phyloP scores from a whole-genome alignment of 1,140 invertebrate species.

The Macrobrachium rosenbergii region DNA sequence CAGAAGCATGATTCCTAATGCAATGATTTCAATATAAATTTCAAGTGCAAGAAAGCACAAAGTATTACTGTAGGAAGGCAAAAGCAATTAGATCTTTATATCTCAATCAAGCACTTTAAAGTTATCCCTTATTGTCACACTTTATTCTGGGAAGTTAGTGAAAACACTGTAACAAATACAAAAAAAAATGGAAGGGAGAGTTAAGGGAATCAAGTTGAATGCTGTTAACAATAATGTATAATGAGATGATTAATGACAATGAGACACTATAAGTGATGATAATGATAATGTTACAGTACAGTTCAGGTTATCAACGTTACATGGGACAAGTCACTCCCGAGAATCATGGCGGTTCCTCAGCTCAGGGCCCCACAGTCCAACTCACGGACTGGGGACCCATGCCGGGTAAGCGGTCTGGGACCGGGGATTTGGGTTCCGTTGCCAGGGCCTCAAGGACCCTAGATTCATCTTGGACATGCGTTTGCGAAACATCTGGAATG shows the following conservation, averaged over 20 bases:
- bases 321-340: slow-evolving; percentile 61
- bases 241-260: slow-evolving; percentile 29
- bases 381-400: slow-evolving; percentile 60
- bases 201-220: background rate
- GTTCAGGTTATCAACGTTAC: slow-evolving; percentile 64
- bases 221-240: slow-evolving; percentile 2
- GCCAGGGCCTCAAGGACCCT: slow-evolving; percentile 54
- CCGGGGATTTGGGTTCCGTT: slow-evolving; percentile 58
- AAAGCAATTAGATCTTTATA: too few relatives aligned
- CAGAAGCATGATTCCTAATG: too few relatives aligned
- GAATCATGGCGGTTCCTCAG: slow-evolving; percentile 51
- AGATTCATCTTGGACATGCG: slow-evolving; percentile 61
- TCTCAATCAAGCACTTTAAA: too few relatives aligned
- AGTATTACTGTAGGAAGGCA: too few relatives aligned
- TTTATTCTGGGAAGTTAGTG: too few relatives aligned
- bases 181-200: background rate
- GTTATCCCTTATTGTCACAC: too few relatives aligned
- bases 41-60: too few relatives aligned
- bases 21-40: too few relatives aligned
- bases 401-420: slow-evolving; percentile 53
- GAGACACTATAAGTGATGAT: slow-evolving; percentile 31
- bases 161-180: background rate
- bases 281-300: slow-evolving; percentile 53
- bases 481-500: slow-evolving; percentile 66
- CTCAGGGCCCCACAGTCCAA: slow-evolving; percentile 55